These are phyloP conservation scores for Nowickia ferox DNA, from an alignment of 2,888 invertebrate genomes.

Conservation along the genomic window DNA sequence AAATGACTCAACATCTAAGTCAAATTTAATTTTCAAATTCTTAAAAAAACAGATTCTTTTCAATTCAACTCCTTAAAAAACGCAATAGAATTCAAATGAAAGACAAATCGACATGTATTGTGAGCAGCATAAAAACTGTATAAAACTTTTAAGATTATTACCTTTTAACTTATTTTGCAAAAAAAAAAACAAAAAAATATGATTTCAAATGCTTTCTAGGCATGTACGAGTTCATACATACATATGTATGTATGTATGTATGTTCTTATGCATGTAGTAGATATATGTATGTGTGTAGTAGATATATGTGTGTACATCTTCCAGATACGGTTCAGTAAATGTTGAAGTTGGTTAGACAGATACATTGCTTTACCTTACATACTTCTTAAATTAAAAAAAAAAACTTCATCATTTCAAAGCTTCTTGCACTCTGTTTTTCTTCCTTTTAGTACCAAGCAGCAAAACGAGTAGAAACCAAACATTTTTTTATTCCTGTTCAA, in stretches of 20 bases:
- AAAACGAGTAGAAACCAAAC: background rate
- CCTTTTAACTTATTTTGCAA: background rate
- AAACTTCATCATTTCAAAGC: background rate
- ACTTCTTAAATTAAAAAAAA: background rate
- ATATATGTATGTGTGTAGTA: background rate
- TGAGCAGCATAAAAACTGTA: background rate
- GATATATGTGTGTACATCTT: too few relatives aligned
- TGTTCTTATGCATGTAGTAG: background rate
- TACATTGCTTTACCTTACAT: too few relatives aligned
- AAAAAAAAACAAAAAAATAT: background rate
- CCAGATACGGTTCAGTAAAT: constrained; percentile 13
- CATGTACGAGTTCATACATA: background rate
- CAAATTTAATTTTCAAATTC: too few relatives aligned
- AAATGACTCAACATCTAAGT: background rate
- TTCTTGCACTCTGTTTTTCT: background rate
- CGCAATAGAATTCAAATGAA: background rate
- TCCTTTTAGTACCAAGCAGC: background rate
- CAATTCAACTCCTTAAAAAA: background rate
- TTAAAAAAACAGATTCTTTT: too few relatives aligned
- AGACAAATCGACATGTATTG: background rate
- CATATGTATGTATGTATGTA: background rate
- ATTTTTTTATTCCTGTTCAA: background rate
- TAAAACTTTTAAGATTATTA: constrained; percentile 5
- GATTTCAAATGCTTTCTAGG: background rate
- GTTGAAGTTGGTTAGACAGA: background rate